Percentiles rank a stretch among this genome's conserved stretches.
Conservation (phyloP, 2,888 invertebrate genomes). For the Ditylenchus weischeri region DNA sequence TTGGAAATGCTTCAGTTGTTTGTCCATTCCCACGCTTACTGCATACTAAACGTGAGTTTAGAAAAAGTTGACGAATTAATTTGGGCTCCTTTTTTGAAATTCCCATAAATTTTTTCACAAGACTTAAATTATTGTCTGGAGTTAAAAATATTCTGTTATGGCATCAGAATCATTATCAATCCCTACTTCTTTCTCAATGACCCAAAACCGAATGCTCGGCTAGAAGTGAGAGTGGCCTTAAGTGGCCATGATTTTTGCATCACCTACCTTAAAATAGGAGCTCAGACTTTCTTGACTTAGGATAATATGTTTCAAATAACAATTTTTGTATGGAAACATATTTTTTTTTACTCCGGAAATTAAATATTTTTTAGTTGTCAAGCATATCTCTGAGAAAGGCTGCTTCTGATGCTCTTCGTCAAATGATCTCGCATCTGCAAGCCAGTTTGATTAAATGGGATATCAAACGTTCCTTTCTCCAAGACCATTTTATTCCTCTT, state of each 20-base stretch:
- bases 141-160: too few relatives aligned
- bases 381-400: conserved; percentile 43
- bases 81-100: too few relatives aligned
- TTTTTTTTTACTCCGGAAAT: conserved; percentile 2
- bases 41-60: conserved; percentile 20
- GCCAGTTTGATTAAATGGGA: conserved; percentile 3
- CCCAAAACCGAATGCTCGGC: background rate
- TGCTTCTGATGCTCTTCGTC: conserved; percentile 31
- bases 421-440: conserved; percentile 23
- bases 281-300: too few relatives aligned
- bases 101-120: too few relatives aligned
- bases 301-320: too few relatives aligned
- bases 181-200: too few relatives aligned
- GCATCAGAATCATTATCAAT: too few relatives aligned
- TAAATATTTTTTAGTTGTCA: conserved; percentile 20
- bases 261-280: background rate
- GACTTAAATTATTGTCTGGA: too few relatives aligned
- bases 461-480: conserved; percentile 18
- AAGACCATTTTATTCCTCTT: conserved; percentile 36
- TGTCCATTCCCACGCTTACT: conserved; percentile 26
- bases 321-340: background rate
- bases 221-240: too few relatives aligned
- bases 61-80: too few relatives aligned
- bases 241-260: too few relatives aligned
- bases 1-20: conserved; percentile 18